Evolutionary conservation across 1,140 invertebrate species (phyloP), one percentile per base, ranked within the genome.

Genomic region (Mercenaria mercenaria): DNA sequence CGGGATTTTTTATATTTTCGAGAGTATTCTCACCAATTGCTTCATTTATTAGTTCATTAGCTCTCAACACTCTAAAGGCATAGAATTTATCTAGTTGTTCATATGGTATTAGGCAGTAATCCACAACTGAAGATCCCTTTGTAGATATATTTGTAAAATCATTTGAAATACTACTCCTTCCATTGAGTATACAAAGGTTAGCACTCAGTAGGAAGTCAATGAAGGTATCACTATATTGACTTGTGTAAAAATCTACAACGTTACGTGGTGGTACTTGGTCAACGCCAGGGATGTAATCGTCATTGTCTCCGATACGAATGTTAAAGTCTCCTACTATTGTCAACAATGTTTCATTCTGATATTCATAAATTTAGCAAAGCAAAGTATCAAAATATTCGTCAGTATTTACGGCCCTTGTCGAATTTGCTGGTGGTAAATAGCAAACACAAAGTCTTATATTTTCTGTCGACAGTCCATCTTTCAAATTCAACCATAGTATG

Each of bases 101-200:
- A 59, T 88, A 83, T 67, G 77, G 69, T 15, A 88, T 52, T 2
- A 91, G 18, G 41, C 80, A 85, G 37, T 89, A 91, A 64, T 91
- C 90, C 1, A 89, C 90, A n/a, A 88, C 90, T 34, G 86, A 77
- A n/a, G 34, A 67, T n/a, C 90, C 90, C 39, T 50, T 47, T 23
- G 80, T 89, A 20, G 90, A 91, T 37, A 85, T 47, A 80, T 39
- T 88, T 41, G 80, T 83, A 69, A 88, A 91, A 37, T 84, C 67
- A 32, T 88, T 91, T 8, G 39, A 23, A 3, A 64, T 52, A 43
- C 26, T 37, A 72, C 80, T 85, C 34, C 85, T 34, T n/a, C 90
- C 90, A 80, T 91, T 91, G 15, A 91, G 23, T 18, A 91, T 89
- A 81, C 81, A 83, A 29, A 81, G 43, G 67, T 89, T 84, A 43